Evolutionary conservation across 2,888 invertebrate genomes (phyloP).

Genomic region (Tipula vernalis): DNA sequence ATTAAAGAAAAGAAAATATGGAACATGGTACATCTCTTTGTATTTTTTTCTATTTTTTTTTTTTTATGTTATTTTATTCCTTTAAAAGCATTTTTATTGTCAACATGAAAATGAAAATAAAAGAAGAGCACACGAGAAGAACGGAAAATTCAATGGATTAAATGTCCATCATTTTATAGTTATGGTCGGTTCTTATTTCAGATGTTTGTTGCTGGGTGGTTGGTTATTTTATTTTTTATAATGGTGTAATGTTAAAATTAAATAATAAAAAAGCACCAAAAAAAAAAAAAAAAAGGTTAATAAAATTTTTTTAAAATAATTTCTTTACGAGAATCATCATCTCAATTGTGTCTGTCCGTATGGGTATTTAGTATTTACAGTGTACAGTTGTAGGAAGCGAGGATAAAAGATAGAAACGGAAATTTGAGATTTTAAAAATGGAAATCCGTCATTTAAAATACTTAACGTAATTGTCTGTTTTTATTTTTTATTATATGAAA

Average conservation of each 20-base stretch:
- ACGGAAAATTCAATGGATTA: background rate
- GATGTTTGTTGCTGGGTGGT: background rate
- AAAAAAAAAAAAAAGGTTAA: background rate
- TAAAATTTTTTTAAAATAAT: background rate
- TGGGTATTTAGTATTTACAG: background rate
- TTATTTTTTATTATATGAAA: background rate
- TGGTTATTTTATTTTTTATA: background rate
- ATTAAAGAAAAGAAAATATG: background rate
- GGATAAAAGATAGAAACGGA: background rate
- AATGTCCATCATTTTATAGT: background rate
- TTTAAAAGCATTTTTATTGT: constrained; percentile 4
- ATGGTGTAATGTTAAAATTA: background rate
- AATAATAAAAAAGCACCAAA: background rate
- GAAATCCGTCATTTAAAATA: background rate
- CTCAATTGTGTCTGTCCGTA: background rate
- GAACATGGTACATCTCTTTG: background rate
- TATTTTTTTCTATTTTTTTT: background rate
- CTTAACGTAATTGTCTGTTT: background rate
- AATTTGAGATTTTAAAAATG: background rate
- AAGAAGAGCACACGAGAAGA: background rate
- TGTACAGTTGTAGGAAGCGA: background rate
- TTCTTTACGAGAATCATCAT: background rate
- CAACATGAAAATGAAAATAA: background rate
- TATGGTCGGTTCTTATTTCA: background rate
- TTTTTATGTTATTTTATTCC: background rate